Conservation (phyloP, 2,113 vertebrate genomes). For the Catharus fuscescens region DNA sequence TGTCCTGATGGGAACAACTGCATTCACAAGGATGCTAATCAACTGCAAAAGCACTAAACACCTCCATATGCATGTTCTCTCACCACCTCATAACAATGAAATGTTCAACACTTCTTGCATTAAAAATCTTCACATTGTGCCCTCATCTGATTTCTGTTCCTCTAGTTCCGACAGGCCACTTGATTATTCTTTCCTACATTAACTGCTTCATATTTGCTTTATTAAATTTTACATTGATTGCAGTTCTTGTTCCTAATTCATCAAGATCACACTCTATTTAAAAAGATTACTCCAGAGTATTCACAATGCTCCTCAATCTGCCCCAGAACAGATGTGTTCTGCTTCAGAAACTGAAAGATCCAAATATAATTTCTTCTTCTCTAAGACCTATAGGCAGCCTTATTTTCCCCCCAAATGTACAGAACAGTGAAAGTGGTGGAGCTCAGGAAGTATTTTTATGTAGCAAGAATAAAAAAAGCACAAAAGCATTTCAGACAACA, state of each 20-base stretch:
- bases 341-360: conserved; percentile 8
- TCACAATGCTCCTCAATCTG: background rate
- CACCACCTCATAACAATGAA: background rate
- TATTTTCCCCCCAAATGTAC: background rate
- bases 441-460: background rate
- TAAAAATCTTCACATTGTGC: background rate
- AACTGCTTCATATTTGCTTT: conserved; percentile 29
- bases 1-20: background rate
- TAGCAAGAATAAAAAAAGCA: background rate
- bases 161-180: background rate
- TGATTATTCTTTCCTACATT: conserved; percentile 19
- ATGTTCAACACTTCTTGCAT: background rate
- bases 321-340: conserved; percentile 36
- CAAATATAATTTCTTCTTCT: background rate
- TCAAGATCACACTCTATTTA: conserved; percentile 52
- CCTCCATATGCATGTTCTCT: background rate
- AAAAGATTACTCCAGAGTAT: conserved; percentile 51
- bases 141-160: background rate
- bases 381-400: background rate
- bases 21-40: background rate
- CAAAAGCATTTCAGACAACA: background rate
- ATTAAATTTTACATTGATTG: conserved; percentile 49
- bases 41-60: background rate
- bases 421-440: background rate
- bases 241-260: background rate